Conservation (phyloP, 2,113 vertebrate species). For the Mirza zaza region DNA sequence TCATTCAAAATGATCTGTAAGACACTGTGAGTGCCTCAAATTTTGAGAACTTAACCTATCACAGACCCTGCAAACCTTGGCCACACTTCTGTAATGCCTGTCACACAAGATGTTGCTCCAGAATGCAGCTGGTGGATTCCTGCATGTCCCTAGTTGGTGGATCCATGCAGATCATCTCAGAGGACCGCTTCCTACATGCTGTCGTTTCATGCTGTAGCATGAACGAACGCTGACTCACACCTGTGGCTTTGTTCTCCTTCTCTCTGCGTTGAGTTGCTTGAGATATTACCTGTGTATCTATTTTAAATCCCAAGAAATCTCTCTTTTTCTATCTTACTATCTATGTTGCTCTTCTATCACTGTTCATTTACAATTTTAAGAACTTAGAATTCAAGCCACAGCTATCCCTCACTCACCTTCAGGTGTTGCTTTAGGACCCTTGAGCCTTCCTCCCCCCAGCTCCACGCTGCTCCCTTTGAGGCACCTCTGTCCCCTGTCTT, state of each 20-base stretch:
- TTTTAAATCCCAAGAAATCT: neutral
- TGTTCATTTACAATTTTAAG: neutral
- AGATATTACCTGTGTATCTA: neutral
- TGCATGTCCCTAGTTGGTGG: neutral
- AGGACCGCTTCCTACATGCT: neutral
- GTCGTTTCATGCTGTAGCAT: too few relatives aligned
- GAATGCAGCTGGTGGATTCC: fast-evolving
- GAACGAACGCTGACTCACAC: neutral
- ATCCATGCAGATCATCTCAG: neutral
- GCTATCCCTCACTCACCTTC: neutral
- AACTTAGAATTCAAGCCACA: neutral
- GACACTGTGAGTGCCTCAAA: neutral
- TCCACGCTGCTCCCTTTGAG: neutral
- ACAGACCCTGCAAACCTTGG: neutral
- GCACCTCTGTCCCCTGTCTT: neutral
- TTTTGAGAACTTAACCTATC: neutral
- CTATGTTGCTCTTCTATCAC: neutral
- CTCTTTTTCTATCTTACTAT: neutral
- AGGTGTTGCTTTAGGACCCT: neutral
- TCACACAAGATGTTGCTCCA: fast-evolving
- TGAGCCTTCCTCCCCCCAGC: neutral
- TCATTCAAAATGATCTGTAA: neutral
- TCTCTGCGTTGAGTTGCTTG: neutral
- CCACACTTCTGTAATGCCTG: neutral
- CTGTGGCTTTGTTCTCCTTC: neutral